Base-by-base conservation (phyloP, 2,888 invertebrate genomes). In the Melitaea athalia region DNA sequence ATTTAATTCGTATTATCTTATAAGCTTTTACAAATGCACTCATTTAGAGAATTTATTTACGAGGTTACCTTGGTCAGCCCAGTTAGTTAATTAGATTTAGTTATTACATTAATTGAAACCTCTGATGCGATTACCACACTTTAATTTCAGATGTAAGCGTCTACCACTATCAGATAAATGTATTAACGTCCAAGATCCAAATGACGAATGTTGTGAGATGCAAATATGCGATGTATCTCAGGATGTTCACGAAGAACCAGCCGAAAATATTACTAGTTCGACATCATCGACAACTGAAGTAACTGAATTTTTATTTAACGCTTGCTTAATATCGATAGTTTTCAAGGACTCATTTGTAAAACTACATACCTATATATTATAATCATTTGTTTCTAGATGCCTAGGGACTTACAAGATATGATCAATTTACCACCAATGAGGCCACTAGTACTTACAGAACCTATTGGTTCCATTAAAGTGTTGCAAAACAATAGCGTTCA, bases 181-280 rank as follows among this genome's bases (percentile, higher is more conserved):
- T 82, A 96, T 97, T 55, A 95, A 95, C 77, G 94, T 98, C 0
- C 95, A 96, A 74, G 97, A 98, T 84, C 96, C 97, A 0, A 95
- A 95, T 63, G 98, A 98, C 82, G 90, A 95, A 1, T 98, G 98
- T 81, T 98, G 98, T 79, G 97, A 96, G 76, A 94, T 97, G 72
- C 96, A 97, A 71, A 93, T 97, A 4, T 98, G 98, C 82, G 97
- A 97, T 79, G 97, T 97, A 5, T 96, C 96, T 0, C 93, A 97
- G 24, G 96, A 96, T 72, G 96, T 94, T 64, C 96, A 96, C 73
- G 96, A 96, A 73, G 93, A 94, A 72, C 84, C 87, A 0, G 68
- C 73, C 0, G 88, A 91, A 4, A 90, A 89, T 60, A 68, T 67
- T 1, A 91, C 88, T 1, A 78, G 81, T 10, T 79, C 82, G 6